These are phyloP conservation scores for Macrophya annulata DNA, from an alignment of 2,888 invertebrate species.

Conservation along the genomic window DNA sequence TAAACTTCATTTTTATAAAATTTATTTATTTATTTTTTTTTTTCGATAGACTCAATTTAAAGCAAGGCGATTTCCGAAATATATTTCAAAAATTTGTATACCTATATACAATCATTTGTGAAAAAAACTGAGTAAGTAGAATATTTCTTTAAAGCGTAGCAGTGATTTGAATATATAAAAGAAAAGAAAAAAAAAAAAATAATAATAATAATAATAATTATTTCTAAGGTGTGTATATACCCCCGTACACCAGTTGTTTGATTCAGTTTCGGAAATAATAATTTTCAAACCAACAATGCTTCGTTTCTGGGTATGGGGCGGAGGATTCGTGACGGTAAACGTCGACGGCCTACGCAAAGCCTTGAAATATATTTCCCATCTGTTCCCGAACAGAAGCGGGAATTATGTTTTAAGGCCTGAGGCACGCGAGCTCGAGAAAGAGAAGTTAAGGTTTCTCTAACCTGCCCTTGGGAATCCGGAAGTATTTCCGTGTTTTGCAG, in stretches of 20 bases:
- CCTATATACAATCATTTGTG: background rate
- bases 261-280: conserved; percentile 10
- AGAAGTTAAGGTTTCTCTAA: conserved; percentile 34
- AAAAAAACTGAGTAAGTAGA: background rate
- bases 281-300: conserved; percentile 41
- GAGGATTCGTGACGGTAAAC: conserved; percentile 51
- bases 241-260: background rate
- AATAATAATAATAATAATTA: background rate
- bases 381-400: conserved; percentile 41
- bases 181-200: too few species aligned
- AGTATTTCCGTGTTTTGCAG: conserved; percentile 22
- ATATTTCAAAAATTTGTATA: too few species aligned
- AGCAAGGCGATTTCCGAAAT: too few species aligned
- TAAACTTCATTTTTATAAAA: too few species aligned
- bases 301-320: conserved; percentile 21
- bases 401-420: conserved; percentile 46
- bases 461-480: conserved; percentile 14
- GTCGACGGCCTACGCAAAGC: conserved; percentile 43
- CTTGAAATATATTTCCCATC: conserved; percentile 52
- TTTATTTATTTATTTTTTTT: too few species aligned
- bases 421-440: conserved; percentile 27
- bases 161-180: too few species aligned
- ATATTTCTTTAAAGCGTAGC: background rate
- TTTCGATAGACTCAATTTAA: too few species aligned
- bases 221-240: background rate